Conservation (phyloP, 2,888 invertebrate species). For the Aphrophora alni region DNA sequence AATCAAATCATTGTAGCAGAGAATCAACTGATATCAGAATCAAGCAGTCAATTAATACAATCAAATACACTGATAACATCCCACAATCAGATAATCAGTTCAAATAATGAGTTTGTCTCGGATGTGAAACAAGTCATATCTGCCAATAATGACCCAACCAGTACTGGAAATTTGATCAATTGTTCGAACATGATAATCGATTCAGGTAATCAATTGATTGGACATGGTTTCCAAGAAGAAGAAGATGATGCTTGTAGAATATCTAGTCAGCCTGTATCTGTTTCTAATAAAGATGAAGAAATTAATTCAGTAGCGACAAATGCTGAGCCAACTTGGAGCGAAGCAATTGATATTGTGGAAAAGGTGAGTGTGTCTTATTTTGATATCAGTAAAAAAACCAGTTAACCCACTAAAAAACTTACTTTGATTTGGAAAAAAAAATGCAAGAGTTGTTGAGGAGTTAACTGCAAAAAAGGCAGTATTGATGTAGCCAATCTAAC, state of each 20-base stretch:
- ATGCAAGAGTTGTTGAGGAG: too few relatives aligned
- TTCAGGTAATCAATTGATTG: background rate
- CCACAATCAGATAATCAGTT: background rate
- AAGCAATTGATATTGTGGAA: background rate
- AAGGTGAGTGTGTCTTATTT: background rate
- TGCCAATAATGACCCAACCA: background rate
- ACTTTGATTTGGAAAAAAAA: too few relatives aligned
- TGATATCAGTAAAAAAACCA: conserved; percentile 13
- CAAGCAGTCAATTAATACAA: background rate
- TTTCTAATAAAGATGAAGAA: background rate
- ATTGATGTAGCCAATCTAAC: too few relatives aligned
- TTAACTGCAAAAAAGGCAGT: too few relatives aligned
- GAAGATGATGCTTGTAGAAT: background rate
- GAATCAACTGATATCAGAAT: background rate
- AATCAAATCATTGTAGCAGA: background rate
- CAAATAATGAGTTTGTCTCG: background rate
- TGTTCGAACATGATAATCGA: background rate
- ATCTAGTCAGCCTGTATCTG: background rate
- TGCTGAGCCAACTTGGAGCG: background rate
- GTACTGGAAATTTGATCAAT: background rate
- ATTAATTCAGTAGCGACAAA: background rate
- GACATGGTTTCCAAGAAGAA: background rate
- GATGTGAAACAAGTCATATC: background rate
- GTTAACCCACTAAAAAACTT: too few relatives aligned
- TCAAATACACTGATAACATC: background rate